phyloP scores from a whole-genome alignment of 64 coral and sea anemone genomes.

The Montipora sp. region DNA sequence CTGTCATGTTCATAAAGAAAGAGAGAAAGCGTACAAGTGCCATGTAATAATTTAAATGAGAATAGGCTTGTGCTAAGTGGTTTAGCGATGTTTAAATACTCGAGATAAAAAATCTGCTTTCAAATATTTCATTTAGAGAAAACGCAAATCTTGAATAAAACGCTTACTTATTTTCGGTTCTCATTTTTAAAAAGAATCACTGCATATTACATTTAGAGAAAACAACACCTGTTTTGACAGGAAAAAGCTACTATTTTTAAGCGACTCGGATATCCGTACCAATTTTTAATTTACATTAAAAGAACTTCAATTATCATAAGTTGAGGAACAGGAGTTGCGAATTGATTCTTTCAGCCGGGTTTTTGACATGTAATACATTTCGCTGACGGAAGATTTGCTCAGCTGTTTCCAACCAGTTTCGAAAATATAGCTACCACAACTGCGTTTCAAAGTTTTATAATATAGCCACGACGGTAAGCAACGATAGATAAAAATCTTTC shows the following conservation, averaged over 20 bases:
- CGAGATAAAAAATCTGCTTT: background rate
- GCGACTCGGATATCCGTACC: background rate
- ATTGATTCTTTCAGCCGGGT: background rate
- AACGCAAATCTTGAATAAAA: background rate
- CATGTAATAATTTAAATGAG: background rate
- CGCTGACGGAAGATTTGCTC: background rate
- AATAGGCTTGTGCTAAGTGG: background rate
- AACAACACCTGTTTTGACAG: too few relatives aligned
- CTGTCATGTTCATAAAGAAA: background rate
- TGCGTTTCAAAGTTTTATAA: too few relatives aligned
- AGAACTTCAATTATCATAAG: background rate
- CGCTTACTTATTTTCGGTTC: background rate
- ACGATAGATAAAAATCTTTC: too few relatives aligned
- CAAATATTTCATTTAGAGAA: background rate
- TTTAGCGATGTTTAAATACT: background rate
- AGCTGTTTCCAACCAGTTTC: background rate
- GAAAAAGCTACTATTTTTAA: background rate
- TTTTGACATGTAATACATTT: background rate
- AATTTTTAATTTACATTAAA: background rate
- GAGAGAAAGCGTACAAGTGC: background rate
- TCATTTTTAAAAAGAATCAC: background rate
- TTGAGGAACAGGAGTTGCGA: background rate
- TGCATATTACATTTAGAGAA: too few relatives aligned
- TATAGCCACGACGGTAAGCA: background rate
- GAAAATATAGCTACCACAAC: too few relatives aligned